Conservation (phyloP, 2,888 invertebrate genomes). For the Apodemia hepburni region DNA sequence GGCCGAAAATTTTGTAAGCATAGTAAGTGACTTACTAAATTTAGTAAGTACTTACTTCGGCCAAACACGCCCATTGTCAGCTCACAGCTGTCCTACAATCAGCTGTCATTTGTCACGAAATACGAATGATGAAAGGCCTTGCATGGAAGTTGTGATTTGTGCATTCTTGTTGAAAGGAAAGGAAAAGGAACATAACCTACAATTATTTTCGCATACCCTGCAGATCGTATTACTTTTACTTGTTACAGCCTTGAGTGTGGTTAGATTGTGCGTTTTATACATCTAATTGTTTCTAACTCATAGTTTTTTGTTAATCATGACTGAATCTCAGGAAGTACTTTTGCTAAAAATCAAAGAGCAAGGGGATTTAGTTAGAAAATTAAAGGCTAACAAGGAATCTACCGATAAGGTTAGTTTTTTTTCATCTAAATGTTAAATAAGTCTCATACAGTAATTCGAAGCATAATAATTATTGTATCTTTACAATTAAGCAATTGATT, state of each 20-base stretch:
- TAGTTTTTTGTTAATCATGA: constrained; percentile 43
- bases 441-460: background rate
- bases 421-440: constrained; percentile 14
- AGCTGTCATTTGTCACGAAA: constrained; percentile 10
- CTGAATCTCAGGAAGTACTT: constrained; percentile 56
- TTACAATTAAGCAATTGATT: constrained; percentile 32
- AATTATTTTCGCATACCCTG: constrained; percentile 42
- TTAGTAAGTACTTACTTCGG: too few species aligned
- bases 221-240: constrained; percentile 45
- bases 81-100: background rate
- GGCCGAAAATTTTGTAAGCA: too few species aligned
- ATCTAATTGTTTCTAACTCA: constrained; percentile 21
- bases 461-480: background rate
- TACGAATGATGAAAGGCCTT: constrained; percentile 15
- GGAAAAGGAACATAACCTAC: constrained; percentile 39
- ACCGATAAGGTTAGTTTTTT: constrained; percentile 83
- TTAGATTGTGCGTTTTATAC: constrained; percentile 20
- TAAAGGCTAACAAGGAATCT: constrained; percentile 90
- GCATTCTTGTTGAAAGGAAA: constrained; percentile 35
- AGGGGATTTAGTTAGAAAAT: constrained; percentile 89
- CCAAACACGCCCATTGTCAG: too few species aligned
- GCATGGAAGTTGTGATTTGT: constrained; percentile 12
- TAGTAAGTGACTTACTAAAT: too few species aligned
- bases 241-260: constrained; percentile 44
- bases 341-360: constrained; percentile 79